Evolutionary conservation across 2,888 invertebrate genomes (phyloP).

Genomic region (Macrosoma leucophasiata): DNA sequence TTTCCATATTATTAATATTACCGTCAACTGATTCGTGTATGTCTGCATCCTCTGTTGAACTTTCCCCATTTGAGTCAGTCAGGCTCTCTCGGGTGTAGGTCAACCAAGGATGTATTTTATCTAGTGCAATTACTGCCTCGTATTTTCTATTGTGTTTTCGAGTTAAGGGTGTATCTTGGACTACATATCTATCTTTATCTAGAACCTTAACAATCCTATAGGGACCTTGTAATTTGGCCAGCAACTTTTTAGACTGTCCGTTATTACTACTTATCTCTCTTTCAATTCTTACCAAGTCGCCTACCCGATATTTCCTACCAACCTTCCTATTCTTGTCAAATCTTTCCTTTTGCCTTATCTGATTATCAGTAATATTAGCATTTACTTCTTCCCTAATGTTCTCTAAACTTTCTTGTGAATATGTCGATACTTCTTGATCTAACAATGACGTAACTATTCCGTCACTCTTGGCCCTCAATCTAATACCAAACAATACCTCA

Average conservation of each 20-base stretch:
- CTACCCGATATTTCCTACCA: slow-evolving; percentile 8
- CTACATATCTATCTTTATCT: slow-evolving; percentile 8
- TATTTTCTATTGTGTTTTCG: slow-evolving; percentile 7
- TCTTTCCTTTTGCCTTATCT: slow-evolving; percentile 1
- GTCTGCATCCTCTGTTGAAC: too few species aligned
- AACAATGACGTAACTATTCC: too few species aligned
- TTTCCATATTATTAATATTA: too few species aligned
- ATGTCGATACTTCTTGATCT: too few species aligned
- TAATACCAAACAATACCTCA: slow-evolving; percentile 15
- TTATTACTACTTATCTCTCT: slow-evolving; percentile 9
- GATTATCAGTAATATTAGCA: too few species aligned
- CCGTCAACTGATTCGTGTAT: too few species aligned
- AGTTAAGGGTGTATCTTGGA: slow-evolving; percentile 12
- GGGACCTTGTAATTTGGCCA: slow-evolving; percentile 18
- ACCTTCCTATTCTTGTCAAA: slow-evolving; percentile 7
- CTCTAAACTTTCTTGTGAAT: too few species aligned
- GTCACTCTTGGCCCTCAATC: too few species aligned
- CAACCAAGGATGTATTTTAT: slow-evolving; percentile 11
- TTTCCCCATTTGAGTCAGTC: too few species aligned
- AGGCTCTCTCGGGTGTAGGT: too few species aligned
- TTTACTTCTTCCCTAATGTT: too few species aligned
- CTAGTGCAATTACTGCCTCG: slow-evolving; percentile 2
- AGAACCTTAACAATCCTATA: slow-evolving; percentile 16
- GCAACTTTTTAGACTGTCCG: slow-evolving; percentile 20
- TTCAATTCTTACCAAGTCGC: slow-evolving; percentile 18